Evolutionary conservation across 2,888 invertebrate genomes (phyloP).

Genomic region (Ormyrus nitidulus): DNA sequence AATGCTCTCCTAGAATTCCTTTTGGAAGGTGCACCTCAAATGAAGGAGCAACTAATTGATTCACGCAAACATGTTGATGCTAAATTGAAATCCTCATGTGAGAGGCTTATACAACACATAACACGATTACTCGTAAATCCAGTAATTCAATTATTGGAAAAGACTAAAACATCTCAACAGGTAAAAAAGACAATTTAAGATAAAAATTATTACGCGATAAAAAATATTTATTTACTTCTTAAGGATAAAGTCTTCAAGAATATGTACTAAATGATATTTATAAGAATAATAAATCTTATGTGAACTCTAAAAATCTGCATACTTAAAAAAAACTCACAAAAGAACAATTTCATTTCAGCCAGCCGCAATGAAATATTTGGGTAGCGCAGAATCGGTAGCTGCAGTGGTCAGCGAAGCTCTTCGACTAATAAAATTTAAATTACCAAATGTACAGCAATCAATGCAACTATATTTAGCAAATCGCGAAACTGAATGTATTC

Average conservation of each 20-base stretch:
- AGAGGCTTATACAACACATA: conserved; percentile 88
- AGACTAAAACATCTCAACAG: conserved; percentile 66
- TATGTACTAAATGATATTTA: no score
- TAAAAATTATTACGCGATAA: neutral
- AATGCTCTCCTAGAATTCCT: conserved; percentile 96
- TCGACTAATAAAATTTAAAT: conserved; percentile 85
- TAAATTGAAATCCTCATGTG: conserved; percentile 92
- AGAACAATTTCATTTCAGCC: conserved; percentile 1
- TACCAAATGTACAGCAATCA: conserved; percentile 88
- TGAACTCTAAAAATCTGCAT: no score
- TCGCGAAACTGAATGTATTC: conserved; percentile 96
- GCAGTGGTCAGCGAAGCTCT: conserved; percentile 86
- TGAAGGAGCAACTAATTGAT: conserved; percentile 93
- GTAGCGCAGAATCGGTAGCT: conserved; percentile 84
- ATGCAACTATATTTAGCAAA: conserved; percentile 98
- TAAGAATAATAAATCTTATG: no score
- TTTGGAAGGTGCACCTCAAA: conserved; percentile 94
- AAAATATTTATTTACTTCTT: neutral
- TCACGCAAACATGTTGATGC: conserved; percentile 97
- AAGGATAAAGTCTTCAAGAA: no score
- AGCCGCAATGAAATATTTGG: conserved; percentile 67
- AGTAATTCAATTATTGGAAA: conserved; percentile 84
- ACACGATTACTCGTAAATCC: conserved; percentile 87
- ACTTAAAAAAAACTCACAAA: no score
- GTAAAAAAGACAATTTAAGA: neutral